Conservation (phyloP, 2,797 vertebrate genomes). For the Gymnoscopelus microlampas region DNA sequence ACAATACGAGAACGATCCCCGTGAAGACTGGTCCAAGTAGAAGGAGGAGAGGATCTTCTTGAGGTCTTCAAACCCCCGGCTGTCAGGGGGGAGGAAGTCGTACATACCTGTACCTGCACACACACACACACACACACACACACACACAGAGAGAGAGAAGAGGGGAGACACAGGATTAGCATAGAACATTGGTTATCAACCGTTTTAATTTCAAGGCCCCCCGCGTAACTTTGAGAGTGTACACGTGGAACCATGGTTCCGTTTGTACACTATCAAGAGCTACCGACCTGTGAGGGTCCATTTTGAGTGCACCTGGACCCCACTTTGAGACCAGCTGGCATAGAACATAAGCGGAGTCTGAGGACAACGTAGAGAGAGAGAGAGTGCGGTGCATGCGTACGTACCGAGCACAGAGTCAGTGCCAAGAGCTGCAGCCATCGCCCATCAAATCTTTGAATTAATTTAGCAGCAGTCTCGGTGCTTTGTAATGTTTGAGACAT, state of each 20-base stretch:
- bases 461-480: neutral
- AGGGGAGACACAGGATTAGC: constrained; percentile 21
- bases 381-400: too few relatives aligned
- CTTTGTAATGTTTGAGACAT: too few relatives aligned
- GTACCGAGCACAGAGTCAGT: neutral
- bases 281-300: too few relatives aligned
- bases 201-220: too few relatives aligned
- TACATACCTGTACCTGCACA: constrained; percentile 84
- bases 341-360: too few relatives aligned
- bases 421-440: neutral
- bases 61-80: constrained; percentile 94
- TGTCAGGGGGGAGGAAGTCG: constrained; percentile 85
- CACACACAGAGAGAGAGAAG: neutral
- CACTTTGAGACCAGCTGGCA: too few relatives aligned
- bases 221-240: too few relatives aligned
- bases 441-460: neutral
- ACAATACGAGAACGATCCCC: constrained; percentile 88
- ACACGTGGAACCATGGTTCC: neutral
- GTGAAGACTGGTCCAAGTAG: constrained; percentile 88
- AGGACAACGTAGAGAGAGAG: too few relatives aligned
- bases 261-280: too few relatives aligned
- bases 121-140: neutral
- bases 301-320: too few relatives aligned
- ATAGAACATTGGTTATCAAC: neutral
- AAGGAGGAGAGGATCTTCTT: constrained; percentile 90